phyloP scores from a whole-genome alignment of 1,140 invertebrate species.

The Eriocheir sinensis region DNA sequence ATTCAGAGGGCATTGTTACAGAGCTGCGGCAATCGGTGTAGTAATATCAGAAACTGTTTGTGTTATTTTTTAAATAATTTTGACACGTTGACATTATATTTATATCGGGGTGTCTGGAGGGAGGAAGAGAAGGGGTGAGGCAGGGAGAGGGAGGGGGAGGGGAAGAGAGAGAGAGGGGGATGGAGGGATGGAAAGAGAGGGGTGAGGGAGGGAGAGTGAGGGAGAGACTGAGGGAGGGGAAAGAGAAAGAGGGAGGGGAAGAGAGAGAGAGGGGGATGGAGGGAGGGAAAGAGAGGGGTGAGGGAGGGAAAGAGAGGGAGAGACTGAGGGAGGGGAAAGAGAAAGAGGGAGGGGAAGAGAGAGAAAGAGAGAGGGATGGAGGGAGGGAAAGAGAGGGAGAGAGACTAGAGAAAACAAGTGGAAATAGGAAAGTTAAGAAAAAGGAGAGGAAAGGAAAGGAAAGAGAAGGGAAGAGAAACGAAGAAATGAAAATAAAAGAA shows the following conservation, averaged over 20 bases:
- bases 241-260: neutral
- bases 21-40: neutral
- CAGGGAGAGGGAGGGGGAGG: neutral
- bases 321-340: neutral
- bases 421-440: neutral
- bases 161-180: neutral
- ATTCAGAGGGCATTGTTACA: no score
- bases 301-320: no score
- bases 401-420: neutral
- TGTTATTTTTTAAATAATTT: constrained; percentile 54
- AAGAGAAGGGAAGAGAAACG: no score
- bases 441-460: no score
- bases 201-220: neutral
- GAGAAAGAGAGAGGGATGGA: no score
- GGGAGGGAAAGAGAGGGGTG: neutral
- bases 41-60: neutral
- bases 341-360: neutral
- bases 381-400: neutral
- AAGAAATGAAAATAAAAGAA: no score
- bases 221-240: no score
- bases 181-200: neutral
- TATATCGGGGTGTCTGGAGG: neutral
- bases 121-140: neutral
- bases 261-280: neutral
- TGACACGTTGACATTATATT: neutral